Conservation (phyloP, 2,888 invertebrate species). For the Parnassius glacialis region DNA sequence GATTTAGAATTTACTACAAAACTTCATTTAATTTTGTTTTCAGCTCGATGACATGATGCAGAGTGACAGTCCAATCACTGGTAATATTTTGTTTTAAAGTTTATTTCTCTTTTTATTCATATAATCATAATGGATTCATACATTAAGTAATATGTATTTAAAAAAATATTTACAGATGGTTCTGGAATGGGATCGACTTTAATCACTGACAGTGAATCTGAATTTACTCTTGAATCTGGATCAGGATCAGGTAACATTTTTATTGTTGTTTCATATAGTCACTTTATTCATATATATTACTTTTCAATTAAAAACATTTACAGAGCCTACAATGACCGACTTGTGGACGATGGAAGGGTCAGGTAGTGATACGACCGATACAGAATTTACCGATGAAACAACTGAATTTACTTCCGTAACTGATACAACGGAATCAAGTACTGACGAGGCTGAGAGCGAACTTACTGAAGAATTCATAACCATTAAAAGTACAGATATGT, state of each 20-base stretch:
- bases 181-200: constrained; percentile 16
- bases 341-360: constrained; percentile 6
- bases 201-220: constrained; percentile 40
- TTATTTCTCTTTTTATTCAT: no score
- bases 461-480: constrained; percentile 16
- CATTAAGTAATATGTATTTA: no score
- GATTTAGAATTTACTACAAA: no score
- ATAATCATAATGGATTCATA: no score
- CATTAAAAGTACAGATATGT: neutral
- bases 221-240: constrained; percentile 37
- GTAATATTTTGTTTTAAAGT: constrained; percentile 27
- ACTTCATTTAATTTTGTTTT: constrained; percentile 28
- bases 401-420: constrained; percentile 21
- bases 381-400: constrained; percentile 12
- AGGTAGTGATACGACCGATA: constrained; percentile 7
- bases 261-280: neutral
- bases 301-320: neutral
- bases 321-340: constrained; percentile 9
- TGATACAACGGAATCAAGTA: constrained; percentile 24
- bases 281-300: neutral
- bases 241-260: constrained; percentile 40
- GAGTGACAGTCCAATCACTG: constrained; percentile 43
- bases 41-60: constrained; percentile 44
- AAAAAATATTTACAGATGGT: constrained; percentile 16
- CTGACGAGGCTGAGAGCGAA: constrained; percentile 13